A percentile compares a stretch with the other conserved stretches of the same genome.
phyloP scores from a whole-genome alignment of 2,113 vertebrate species.

The Azemiops feae region DNA sequence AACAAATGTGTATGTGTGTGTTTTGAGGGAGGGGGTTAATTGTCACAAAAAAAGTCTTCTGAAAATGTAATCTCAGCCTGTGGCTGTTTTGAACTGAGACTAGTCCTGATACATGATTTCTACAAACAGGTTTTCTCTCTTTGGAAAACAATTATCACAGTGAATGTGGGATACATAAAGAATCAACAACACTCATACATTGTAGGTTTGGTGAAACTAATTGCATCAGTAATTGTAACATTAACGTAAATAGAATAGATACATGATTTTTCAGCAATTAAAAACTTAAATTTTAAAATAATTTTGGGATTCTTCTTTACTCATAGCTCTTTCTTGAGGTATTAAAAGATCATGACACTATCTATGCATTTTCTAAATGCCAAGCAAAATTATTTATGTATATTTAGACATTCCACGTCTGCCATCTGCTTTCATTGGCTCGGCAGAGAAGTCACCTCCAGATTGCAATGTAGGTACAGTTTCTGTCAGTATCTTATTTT shows the following conservation, averaged over 20 bases:
- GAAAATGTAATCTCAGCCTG: neutral
- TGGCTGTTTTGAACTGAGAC: neutral
- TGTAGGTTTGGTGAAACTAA: neutral
- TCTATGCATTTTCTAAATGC: neutral
- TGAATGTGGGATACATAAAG: neutral
- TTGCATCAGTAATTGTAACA: neutral
- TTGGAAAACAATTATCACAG: neutral
- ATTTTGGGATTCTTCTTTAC: neutral
- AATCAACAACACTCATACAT: neutral
- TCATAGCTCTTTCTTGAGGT: slow-evolving; percentile 1
- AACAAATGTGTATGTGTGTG: neutral
- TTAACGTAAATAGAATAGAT: neutral
- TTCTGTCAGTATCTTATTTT: slow-evolving; percentile 40
- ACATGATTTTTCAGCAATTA: neutral
- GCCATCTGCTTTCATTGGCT: slow-evolving; percentile 18
- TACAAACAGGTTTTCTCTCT: neutral
- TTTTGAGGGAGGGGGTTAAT: neutral
- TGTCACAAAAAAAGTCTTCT: neutral
- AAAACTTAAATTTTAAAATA: neutral
- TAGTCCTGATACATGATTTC: neutral
- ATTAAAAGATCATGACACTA: slow-evolving; percentile 24
- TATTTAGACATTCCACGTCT: slow-evolving; percentile 8
- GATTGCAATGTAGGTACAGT: neutral
- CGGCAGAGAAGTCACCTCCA: neutral
- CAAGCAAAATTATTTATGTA: neutral